Evolutionary conservation across 2,888 invertebrate species (phyloP).

Genomic region (Drosophila leonis): DNA sequence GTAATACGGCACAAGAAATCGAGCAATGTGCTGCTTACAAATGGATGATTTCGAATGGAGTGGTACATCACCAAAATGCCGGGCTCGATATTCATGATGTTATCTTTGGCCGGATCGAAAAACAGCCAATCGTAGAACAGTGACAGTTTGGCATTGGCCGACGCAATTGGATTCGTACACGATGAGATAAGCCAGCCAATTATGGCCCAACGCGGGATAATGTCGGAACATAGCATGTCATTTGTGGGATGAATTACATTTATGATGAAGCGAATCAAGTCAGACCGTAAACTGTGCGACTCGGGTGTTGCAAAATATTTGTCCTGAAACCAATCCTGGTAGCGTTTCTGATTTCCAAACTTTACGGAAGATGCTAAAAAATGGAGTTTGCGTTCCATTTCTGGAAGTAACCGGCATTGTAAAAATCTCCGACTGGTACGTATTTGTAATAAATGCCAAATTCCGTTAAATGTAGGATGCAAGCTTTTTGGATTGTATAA

Average conservation of each 20-base stretch:
- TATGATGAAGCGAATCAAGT: slow-evolving; percentile 90
- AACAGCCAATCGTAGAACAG: slow-evolving; percentile 91
- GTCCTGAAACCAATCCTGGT: slow-evolving; percentile 90
- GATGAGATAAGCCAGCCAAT: slow-evolving; percentile 90
- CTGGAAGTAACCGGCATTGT: slow-evolving; percentile 88
- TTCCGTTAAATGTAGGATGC: slow-evolving; percentile 88
- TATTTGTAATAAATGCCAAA: slow-evolving; percentile 87
- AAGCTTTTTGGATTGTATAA: slow-evolving; percentile 88
- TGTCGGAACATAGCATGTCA: slow-evolving; percentile 89
- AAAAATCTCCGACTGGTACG: slow-evolving; percentile 88
- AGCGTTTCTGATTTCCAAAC: slow-evolving; percentile 89
- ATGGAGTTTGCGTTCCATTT: slow-evolving; percentile 89
- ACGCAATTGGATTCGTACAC: slow-evolving; percentile 89
- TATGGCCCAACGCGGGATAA: slow-evolving; percentile 90
- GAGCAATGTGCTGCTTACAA: slow-evolving; percentile 88
- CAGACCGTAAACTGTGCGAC: slow-evolving; percentile 89
- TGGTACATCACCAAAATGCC: slow-evolving; percentile 90
- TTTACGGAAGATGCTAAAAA: slow-evolving; percentile 88
- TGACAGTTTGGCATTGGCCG: slow-evolving; percentile 89
- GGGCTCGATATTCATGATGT: slow-evolving; percentile 91
- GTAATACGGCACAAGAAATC: slow-evolving; percentile 90
- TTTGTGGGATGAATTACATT: slow-evolving; percentile 90
- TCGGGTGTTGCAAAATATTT: slow-evolving; percentile 89
- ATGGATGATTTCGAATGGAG: slow-evolving; percentile 88
- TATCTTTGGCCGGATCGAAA: slow-evolving; percentile 89